Percentiles rank a stretch among this genome's conserved stretches.
Evolutionary conservation across 2,797 vertebrate genomes (phyloP).

Genomic region (Falco biarmicus): DNA sequence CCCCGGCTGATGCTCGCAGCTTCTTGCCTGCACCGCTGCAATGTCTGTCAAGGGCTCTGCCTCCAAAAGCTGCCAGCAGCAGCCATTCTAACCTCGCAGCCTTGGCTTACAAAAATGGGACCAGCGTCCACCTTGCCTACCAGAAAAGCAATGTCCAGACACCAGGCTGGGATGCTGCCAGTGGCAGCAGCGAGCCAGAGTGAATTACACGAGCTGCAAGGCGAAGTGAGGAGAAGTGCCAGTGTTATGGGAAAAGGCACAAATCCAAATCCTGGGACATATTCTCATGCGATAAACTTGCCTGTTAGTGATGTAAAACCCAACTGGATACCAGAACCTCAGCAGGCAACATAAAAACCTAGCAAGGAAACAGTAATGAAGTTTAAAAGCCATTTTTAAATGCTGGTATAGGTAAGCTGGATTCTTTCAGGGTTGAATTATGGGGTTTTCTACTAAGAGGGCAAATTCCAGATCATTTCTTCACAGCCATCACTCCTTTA

Average conservation of each 20-base stretch:
- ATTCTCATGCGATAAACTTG: neutral
- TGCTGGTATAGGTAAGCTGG: neutral
- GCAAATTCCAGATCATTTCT: neutral
- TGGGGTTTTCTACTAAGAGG: too few species aligned
- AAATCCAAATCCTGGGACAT: neutral
- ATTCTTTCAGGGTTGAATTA: neutral
- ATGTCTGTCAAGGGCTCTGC: fast-evolving
- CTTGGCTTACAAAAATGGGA: neutral
- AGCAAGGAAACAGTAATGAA: neutral
- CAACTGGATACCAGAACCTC: neutral
- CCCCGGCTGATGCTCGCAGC: too few species aligned
- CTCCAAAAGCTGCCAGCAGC: neutral
- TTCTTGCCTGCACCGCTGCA: neutral
- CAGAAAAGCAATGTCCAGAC: fast-evolving
- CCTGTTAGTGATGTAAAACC: neutral
- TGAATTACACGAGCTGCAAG: fast-evolving
- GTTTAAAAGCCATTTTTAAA: neutral
- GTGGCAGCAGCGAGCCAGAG: neutral
- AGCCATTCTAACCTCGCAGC: neutral
- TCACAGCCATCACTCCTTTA: neutral
- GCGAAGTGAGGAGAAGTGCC: neutral
- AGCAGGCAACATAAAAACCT: neutral
- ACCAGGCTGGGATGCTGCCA: fast-evolving
- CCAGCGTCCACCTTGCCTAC: too few species aligned
- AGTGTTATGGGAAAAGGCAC: neutral